Conservation (phyloP, 2,113 vertebrate genomes). For the Tursiops truncatus region DNA sequence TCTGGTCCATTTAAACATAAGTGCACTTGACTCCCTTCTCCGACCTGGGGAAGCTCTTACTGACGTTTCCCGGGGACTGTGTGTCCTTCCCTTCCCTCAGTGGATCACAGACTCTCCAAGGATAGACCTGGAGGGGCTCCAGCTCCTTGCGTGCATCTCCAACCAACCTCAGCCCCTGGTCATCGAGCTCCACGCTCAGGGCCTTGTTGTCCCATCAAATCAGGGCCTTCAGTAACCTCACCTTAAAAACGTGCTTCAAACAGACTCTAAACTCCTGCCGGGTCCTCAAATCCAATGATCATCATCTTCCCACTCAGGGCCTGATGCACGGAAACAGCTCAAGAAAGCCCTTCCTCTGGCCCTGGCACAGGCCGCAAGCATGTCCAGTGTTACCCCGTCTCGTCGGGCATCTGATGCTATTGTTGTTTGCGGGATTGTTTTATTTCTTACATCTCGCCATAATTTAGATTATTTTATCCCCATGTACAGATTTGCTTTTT, state of each 20-base stretch:
- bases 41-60: background rate
- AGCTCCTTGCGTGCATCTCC: background rate
- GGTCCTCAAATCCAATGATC: background rate
- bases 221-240: background rate
- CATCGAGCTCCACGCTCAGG: background rate
- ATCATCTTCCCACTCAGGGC: background rate
- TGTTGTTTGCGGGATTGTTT: background rate
- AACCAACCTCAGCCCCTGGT: background rate
- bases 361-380: accelerated
- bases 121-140: background rate
- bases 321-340: background rate
- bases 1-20: background rate
- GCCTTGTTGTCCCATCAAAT: background rate
- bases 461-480: background rate
- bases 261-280: background rate
- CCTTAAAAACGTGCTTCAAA: background rate
- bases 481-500: background rate
- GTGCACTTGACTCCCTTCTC: background rate
- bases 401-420: background rate
- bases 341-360: accelerated
- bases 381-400: accelerated
- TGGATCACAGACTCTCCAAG: background rate
- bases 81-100: background rate
- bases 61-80: background rate
- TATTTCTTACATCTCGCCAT: background rate